Percentiles rank a stretch among this genome's conserved stretches.
Conservation (phyloP, 2,113 vertebrate genomes). For the Corapipo altera region DNA sequence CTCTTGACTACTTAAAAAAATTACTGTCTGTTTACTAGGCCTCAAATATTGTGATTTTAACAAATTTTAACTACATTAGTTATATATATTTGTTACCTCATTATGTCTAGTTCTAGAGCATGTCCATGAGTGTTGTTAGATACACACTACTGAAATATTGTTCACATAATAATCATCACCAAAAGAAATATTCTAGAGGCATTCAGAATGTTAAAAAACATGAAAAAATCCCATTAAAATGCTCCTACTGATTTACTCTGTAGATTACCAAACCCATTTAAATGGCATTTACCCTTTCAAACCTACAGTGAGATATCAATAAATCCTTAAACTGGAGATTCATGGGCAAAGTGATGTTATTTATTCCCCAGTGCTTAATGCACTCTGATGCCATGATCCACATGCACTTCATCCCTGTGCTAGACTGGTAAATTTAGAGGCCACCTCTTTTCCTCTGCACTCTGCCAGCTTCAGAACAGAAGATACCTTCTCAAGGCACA, state of each 20-base stretch:
- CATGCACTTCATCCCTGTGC: background rate
- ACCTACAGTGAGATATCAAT: background rate
- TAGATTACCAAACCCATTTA: background rate
- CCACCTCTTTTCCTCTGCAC: background rate
- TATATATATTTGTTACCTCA: background rate
- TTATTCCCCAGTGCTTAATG: background rate
- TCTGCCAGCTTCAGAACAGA: background rate
- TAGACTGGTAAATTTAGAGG: background rate
- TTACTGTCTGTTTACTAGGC: background rate
- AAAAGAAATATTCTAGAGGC: background rate
- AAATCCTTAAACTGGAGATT: background rate
- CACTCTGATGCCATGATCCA: background rate
- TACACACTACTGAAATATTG: background rate
- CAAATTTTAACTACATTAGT: background rate
- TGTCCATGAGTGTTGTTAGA: background rate
- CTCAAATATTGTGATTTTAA: background rate
- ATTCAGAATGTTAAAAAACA: background rate
- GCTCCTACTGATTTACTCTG: background rate
- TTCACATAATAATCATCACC: background rate
- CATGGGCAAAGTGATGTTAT: background rate
- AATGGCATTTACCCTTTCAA: background rate
- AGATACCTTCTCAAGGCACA: background rate
- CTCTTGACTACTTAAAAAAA: background rate
- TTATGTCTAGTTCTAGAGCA: background rate
- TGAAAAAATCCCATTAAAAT: background rate